Base-by-base conservation (phyloP, 64 coral and sea anemone genomes). In the Actinia tenebrosa region DNA sequence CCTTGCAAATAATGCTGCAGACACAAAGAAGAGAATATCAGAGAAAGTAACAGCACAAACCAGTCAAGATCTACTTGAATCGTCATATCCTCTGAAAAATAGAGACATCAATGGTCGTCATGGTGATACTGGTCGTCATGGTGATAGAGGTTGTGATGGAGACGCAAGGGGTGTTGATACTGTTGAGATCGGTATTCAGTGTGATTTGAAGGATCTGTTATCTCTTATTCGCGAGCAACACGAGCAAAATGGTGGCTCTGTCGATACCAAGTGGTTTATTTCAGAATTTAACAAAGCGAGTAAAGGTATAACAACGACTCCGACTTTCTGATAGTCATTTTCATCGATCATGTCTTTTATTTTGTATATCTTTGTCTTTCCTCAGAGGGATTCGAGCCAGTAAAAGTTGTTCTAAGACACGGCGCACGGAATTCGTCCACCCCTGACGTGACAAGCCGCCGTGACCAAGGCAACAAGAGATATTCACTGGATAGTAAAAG, bases 261-360 rank as follows among this genome's bases (percentile, higher is more conserved):
- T 60, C 8, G 47, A 83, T 47, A 69, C 78, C 20, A 43, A 83
- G 16, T 92, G 84, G 90, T 92, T 87, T 80, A 62, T 92, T 78
- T 79, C 78, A 7, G 80, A 26, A 45, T 20, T 83, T 61, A 61
- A 85, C 16, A 37, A 46, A 64, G 19, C 62, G 30, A 64, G 10
- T 44, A 45, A 61, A 46, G 83, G 79, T 81, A 81, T 19, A 2
- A 37, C 4, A 22, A 66, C 30, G 30, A 37, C 30, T 1, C 30
- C 30, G 30, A 66, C 2, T 66, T 66, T 14, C n/a, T 66, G n/a
- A 2, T 66, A 66, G 22, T 66, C 7, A 18, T 61, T 61, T 18
- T 61, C 14, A 61, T 15, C 22, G 20, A 22, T 25, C 6, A 77
- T 3, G 22, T 77, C 3, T 79, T 79, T 42, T 13, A 44, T 79